These are phyloP conservation scores for Ethmia dodecea DNA, from an alignment of 2,888 invertebrate species.

Conservation along the genomic window DNA sequence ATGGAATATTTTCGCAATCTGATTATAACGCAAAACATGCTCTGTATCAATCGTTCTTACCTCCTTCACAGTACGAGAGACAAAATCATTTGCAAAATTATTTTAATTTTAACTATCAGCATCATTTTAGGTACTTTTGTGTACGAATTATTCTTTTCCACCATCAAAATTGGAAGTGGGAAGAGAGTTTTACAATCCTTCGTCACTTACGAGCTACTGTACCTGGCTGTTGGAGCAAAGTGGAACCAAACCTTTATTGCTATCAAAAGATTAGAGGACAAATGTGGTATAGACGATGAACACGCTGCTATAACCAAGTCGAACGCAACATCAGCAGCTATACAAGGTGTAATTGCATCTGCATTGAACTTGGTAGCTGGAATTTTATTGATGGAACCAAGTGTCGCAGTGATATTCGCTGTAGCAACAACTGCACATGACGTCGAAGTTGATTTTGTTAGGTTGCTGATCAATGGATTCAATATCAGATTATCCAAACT, in stretches of 20 bases:
- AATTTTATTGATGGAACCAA: slow-evolving; percentile 16
- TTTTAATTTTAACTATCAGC: slow-evolving; percentile 20
- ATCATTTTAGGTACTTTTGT: slow-evolving; percentile 16
- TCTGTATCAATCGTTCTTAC: slow-evolving; percentile 43
- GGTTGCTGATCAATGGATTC: slow-evolving; percentile 38
- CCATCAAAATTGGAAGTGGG: slow-evolving; percentile 5
- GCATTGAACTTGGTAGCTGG: slow-evolving; percentile 34
- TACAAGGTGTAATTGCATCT: slow-evolving; percentile 22
- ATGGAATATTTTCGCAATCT: slow-evolving; percentile 25
- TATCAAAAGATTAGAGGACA: slow-evolving; percentile 36
- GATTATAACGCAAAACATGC: slow-evolving; percentile 36
- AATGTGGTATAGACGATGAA: slow-evolving; percentile 29
- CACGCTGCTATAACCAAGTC: slow-evolving; percentile 21
- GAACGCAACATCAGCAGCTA: slow-evolving; percentile 16
- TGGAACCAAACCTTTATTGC: slow-evolving; percentile 24
- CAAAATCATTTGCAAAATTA: slow-evolving; percentile 28
- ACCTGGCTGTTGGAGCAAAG: slow-evolving; percentile 25
- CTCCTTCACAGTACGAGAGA: slow-evolving; percentile 24
- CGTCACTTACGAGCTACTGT: slow-evolving; percentile 25
- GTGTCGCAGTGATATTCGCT: slow-evolving; percentile 24
- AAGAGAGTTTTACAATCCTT: slow-evolving; percentile 24
- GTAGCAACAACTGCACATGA: slow-evolving; percentile 42
- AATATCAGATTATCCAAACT: slow-evolving; percentile 39
- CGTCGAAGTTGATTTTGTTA: slow-evolving; percentile 39
- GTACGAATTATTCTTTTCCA: slow-evolving; percentile 24